phyloP scores from a whole-genome alignment of 2,113 vertebrate species.

The Boulengeromyrus knoepffleri region DNA sequence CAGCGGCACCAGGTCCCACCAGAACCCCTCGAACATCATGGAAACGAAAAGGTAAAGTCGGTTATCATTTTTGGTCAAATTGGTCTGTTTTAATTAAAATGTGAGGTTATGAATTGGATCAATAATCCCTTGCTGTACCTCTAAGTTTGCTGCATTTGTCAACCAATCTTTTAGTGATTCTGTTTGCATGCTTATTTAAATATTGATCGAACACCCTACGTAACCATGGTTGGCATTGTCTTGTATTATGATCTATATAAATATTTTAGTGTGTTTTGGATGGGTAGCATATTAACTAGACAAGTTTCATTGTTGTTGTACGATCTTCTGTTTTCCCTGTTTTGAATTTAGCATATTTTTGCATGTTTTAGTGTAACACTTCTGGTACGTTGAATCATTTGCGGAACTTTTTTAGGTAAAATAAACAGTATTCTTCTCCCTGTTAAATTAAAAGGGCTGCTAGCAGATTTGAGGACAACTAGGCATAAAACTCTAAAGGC shows the following conservation, averaged over 20 bases:
- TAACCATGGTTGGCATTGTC: not conserved
- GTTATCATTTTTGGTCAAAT: not conserved
- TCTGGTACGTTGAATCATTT: not conserved
- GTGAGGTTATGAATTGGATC: not conserved
- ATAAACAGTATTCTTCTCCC: not conserved
- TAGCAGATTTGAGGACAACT: not conserved
- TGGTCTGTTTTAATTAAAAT: not conserved
- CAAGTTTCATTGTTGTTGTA: not conserved
- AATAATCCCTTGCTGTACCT: not conserved
- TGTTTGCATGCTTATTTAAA: not conserved
- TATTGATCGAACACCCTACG: not conserved
- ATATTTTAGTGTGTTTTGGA: not conserved
- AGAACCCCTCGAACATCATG: not conserved
- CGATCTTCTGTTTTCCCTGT: not conserved
- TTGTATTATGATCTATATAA: not conserved
- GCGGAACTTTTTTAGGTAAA: not conserved
- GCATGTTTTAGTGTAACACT: not conserved
- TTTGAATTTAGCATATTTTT: not conserved
- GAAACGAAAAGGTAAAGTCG: conserved; percentile 6
- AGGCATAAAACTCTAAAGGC: not conserved
- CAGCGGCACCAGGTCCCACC: not conserved
- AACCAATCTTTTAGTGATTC: not conserved
- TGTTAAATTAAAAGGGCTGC: not conserved
- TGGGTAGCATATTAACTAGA: not conserved
- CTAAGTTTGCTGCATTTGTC: not conserved